Evolutionary conservation across 2,797 vertebrate genomes (phyloP).

Genomic region (Ptychadena robeensis): DNA sequence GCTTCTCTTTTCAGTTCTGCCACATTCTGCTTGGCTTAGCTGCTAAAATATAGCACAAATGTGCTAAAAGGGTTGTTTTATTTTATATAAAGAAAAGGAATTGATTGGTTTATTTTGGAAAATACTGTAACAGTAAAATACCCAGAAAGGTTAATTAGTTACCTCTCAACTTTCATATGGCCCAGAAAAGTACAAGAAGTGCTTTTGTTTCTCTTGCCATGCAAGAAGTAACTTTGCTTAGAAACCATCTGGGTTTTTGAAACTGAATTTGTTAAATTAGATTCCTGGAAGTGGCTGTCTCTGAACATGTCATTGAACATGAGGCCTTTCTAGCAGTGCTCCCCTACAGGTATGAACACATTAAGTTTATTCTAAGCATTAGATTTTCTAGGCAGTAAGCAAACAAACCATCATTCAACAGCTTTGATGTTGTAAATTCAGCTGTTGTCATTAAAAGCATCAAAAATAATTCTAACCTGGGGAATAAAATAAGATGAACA

Average conservation of each 20-base stretch:
- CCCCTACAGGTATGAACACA: constrained; percentile 2
- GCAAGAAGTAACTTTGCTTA: too few species aligned
- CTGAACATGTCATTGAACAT: constrained; percentile 8
- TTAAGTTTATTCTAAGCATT: not conserved
- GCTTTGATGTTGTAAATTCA: not conserved
- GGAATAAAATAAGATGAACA: not conserved
- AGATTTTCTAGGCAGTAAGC: constrained; percentile 2
- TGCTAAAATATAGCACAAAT: too few species aligned
- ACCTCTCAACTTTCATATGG: too few species aligned
- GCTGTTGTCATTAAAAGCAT: not conserved
- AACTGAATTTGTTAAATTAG: constrained; percentile 3
- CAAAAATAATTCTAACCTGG: not conserved
- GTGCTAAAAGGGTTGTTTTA: too few species aligned
- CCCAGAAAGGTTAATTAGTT: too few species aligned
- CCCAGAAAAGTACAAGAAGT: too few species aligned
- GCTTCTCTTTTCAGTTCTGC: too few species aligned
- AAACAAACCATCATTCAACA: not conserved
- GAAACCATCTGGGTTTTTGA: constrained; percentile 2
- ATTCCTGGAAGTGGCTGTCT: not conserved
- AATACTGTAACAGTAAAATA: too few species aligned
- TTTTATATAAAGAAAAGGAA: too few species aligned
- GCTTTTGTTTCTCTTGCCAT: too few species aligned
- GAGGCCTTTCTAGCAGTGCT: not conserved
- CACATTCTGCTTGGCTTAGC: too few species aligned
- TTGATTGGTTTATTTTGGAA: too few species aligned